Conservation (phyloP, 2,113 vertebrate species). For the Anas platyrhynchos region DNA sequence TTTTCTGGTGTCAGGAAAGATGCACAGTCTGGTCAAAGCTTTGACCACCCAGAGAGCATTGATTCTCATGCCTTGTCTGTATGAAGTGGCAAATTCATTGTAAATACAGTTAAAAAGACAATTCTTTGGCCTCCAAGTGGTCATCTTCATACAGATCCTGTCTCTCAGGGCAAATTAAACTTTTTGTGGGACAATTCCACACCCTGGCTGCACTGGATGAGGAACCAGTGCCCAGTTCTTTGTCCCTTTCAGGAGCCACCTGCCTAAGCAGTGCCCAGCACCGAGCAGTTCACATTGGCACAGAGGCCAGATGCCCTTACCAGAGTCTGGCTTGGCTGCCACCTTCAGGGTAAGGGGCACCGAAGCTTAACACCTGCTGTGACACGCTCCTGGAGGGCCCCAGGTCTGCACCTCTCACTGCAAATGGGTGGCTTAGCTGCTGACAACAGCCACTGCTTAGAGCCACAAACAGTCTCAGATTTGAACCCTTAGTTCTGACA, state of each 20-base stretch:
- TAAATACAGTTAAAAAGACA: not conserved
- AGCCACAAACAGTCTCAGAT: not conserved
- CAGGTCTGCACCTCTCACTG: rapidly evolving
- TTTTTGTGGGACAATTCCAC: not conserved
- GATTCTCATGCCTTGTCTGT: not conserved
- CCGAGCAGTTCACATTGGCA: not conserved
- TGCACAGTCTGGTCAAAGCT: not conserved
- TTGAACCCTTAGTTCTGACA: not conserved
- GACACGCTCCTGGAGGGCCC: not conserved
- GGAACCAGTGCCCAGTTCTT: rapidly evolving
- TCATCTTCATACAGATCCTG: not conserved
- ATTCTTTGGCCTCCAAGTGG: not conserved
- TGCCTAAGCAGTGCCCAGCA: not conserved
- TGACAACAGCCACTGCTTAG: not conserved
- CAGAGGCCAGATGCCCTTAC: not conserved
- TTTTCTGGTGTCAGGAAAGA: not conserved
- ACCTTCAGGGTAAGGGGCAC: not conserved
- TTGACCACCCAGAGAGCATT: not conserved
- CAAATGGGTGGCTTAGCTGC: not conserved
- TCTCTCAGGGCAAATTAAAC: not conserved
- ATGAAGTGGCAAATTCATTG: not conserved
- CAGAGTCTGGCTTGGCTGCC: conserved; percentile 3
- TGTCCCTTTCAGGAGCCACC: not conserved
- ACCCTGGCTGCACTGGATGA: not conserved
- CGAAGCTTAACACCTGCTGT: not conserved